These are phyloP conservation scores for Drosophila nigrodunni DNA, from an alignment of 1,140 invertebrate species.

Conservation along the genomic window DNA sequence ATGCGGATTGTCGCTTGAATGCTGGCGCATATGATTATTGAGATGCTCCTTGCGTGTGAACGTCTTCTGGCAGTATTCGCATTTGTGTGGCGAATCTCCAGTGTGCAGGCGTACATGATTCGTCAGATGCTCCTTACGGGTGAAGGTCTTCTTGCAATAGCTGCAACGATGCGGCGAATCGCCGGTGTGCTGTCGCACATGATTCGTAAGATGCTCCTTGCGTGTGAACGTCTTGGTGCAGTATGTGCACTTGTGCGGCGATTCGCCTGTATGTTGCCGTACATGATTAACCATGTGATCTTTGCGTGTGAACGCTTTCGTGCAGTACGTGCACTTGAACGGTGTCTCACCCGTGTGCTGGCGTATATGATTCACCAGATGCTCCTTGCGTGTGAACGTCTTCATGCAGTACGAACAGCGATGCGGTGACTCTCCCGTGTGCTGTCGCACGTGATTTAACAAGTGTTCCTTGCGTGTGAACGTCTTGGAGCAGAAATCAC, in stretches of 20 bases:
- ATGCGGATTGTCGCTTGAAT: conserved; percentile 92
- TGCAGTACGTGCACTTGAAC: conserved; percentile 93
- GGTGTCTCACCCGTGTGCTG: conserved; percentile 94
- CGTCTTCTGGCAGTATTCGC: conserved; percentile 92
- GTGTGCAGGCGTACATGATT: conserved; percentile 92
- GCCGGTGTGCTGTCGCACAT: conserved; percentile 91
- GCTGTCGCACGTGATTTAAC: conserved; percentile 92
- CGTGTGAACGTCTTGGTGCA: conserved; percentile 93
- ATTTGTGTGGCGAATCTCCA: conserved; percentile 92
- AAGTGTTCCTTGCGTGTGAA: conserved; percentile 93
- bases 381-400: conserved; percentile 91
- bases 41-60: conserved; percentile 93
- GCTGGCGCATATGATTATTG: conserved; percentile 90
- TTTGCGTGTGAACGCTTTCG: conserved; percentile 94
- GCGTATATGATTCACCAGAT: conserved; percentile 91
- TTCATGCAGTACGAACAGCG: conserved; percentile 89
- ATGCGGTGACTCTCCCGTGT: conserved; percentile 88
- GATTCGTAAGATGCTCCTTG: conserved; percentile 89
- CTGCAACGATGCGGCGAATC: conserved; percentile 91
- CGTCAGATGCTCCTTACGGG: conserved; percentile 95
- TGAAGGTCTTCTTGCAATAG: conserved; percentile 91
- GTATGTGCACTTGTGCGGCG: conserved; percentile 91
- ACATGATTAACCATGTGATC: conserved; percentile 90
- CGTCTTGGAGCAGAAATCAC: conserved; percentile 93
- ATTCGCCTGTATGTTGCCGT: conserved; percentile 95